Conservation (phyloP, 2,888 invertebrate species). For the Idaea dimidiata region DNA sequence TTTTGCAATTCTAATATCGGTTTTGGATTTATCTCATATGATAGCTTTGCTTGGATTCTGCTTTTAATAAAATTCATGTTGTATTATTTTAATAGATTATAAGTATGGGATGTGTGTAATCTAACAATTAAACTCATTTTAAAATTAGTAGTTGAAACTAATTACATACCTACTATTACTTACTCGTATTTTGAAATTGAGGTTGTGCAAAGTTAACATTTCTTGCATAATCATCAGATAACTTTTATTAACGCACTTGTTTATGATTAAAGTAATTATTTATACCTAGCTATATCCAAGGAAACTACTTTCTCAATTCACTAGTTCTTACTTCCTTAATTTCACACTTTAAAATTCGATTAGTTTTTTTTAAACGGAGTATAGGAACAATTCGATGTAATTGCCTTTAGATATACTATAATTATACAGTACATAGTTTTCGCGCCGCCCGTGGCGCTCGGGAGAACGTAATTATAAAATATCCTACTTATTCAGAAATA, state of each 20-base stretch:
- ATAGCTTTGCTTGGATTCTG: not conserved
- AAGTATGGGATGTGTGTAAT: constrained; percentile 1
- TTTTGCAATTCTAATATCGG: not conserved
- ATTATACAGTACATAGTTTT: too few relatives aligned
- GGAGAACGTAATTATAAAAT: too few relatives aligned
- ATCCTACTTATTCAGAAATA: too few relatives aligned
- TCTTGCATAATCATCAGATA: not conserved
- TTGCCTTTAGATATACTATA: too few relatives aligned
- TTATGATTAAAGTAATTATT: not conserved
- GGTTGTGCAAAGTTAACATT: not conserved
- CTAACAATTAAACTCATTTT: not conserved
- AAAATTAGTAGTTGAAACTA: not conserved
- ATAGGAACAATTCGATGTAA: too few relatives aligned
- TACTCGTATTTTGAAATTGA: not conserved
- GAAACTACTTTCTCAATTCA: not conserved
- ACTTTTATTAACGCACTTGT: not conserved
- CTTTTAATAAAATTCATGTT: not conserved
- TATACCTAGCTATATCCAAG: not conserved
- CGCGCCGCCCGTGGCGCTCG: too few relatives aligned
- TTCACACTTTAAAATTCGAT: too few relatives aligned
- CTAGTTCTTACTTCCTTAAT: too few relatives aligned
- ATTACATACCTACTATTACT: not conserved
- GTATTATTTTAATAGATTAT: not conserved
- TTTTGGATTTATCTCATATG: not conserved
- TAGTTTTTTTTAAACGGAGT: too few relatives aligned